A percentile compares a stretch with the other conserved stretches of the same genome.
phyloP scores from a whole-genome alignment of 2,888 invertebrate species.

The Mythimna albipuncta region DNA sequence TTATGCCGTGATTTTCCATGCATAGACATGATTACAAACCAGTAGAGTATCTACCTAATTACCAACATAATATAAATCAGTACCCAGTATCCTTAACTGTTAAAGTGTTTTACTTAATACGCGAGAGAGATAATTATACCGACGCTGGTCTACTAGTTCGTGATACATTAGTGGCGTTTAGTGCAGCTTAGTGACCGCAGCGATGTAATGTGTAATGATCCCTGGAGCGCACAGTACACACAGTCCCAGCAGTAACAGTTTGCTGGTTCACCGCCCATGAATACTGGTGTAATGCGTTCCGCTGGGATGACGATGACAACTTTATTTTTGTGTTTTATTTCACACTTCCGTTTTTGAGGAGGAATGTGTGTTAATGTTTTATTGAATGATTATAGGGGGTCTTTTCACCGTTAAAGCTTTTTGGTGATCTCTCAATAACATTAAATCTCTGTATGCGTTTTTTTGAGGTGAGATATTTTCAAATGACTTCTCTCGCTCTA shows the following conservation, averaged over 20 bases:
- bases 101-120: background rate
- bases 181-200: slow-evolving; percentile 48
- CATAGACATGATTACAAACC: too few species aligned
- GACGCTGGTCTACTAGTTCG: slow-evolving; percentile 15
- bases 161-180: slow-evolving; percentile 35
- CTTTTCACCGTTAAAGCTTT: too few species aligned
- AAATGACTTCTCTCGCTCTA: too few species aligned
- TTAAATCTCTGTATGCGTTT: too few species aligned
- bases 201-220: slow-evolving; percentile 54
- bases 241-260: slow-evolving; percentile 34
- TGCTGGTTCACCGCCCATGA: slow-evolving; percentile 47
- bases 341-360: slow-evolving; percentile 40
- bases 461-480: too few species aligned
- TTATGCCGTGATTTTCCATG: too few species aligned
- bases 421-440: too few species aligned
- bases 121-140: background rate
- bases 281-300: slow-evolving; percentile 38
- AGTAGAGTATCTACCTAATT: too few species aligned
- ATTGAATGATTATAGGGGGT: background rate
- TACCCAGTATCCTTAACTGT: background rate
- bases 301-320: slow-evolving; percentile 48
- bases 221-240: slow-evolving; percentile 19
- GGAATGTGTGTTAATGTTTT: slow-evolving; percentile 1
- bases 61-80: too few species aligned
- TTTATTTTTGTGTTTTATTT: slow-evolving; percentile 53